These are phyloP conservation scores for Leptocoma aspasia DNA, from an alignment of 2,113 vertebrate species.

Conservation along the genomic window DNA sequence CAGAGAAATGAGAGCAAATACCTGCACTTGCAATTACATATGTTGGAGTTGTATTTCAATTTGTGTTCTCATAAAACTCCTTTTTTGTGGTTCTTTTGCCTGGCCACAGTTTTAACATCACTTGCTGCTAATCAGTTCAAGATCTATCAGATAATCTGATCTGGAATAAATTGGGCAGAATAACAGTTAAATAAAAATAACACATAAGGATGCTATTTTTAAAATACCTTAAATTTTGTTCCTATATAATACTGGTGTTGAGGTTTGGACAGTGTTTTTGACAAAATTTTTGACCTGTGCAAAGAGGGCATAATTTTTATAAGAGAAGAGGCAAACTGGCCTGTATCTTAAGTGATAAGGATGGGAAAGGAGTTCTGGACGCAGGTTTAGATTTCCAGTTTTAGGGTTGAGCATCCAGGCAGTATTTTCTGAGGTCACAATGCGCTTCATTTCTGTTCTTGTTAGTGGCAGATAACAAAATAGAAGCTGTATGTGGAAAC, in stretches of 20 bases:
- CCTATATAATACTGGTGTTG: not conserved
- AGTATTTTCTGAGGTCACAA: not conserved
- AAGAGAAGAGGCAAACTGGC: not conserved
- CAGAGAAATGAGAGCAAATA: not conserved
- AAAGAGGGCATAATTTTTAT: not conserved
- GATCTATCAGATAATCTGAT: not conserved
- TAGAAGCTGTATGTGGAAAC: not conserved
- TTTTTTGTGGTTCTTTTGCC: not conserved
- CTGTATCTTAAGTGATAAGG: not conserved
- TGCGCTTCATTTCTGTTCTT: not conserved
- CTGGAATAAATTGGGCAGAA: not conserved
- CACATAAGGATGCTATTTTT: not conserved
- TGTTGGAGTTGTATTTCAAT: not conserved
- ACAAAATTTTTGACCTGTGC: not conserved
- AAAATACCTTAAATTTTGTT: not conserved
- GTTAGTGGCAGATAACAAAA: not conserved
- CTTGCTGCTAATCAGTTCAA: not conserved
- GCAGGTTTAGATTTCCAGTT: not conserved
- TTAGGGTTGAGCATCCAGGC: not conserved
- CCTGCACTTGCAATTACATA: not conserved
- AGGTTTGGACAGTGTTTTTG: not conserved
- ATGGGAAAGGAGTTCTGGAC: not conserved
- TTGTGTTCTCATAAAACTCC: not conserved
- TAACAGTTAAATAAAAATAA: not conserved
- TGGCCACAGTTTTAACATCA: not conserved